These are phyloP conservation scores for Gyrodactylus salaris DNA, from an alignment of 1,140 invertebrate genomes.

Conservation along the genomic window DNA sequence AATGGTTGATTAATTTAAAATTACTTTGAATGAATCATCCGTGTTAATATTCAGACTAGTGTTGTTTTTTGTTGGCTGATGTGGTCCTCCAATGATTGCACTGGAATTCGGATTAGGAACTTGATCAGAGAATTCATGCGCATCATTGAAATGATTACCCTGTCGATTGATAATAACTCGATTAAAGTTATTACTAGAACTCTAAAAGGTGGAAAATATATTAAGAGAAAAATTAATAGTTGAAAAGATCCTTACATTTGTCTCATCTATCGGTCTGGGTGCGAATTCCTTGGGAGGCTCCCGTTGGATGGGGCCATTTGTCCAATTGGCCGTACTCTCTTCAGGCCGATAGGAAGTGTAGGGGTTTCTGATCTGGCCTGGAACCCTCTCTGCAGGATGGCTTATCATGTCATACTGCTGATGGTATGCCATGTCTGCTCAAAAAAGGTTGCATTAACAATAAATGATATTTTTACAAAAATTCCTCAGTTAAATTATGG, in stretches of 20 bases:
- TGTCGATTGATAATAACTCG: background rate
- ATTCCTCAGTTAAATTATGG: too few species aligned
- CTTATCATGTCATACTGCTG: background rate
- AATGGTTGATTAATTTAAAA: too few species aligned
- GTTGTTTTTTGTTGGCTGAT: background rate
- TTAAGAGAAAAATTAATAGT: background rate
- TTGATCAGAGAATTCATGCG: background rate
- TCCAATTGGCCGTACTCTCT: slow-evolving; percentile 4
- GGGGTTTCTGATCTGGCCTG: background rate
- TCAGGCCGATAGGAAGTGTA: background rate
- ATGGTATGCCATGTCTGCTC: too few species aligned
- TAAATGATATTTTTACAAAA: too few species aligned
- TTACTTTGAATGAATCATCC: background rate
- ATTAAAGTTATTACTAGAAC: background rate
- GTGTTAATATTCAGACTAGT: background rate
- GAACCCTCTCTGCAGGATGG: background rate
- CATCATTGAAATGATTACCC: background rate
- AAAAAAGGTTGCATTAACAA: too few species aligned
- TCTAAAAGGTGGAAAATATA: background rate
- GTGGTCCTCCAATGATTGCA: background rate
- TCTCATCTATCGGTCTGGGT: background rate
- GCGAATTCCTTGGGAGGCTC: slow-evolving; percentile 4
- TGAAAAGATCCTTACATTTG: background rate
- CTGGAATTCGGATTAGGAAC: background rate
- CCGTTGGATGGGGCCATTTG: background rate